Base-by-base conservation (phyloP, 2,113 vertebrate species). In the Redunca redunca region DNA sequence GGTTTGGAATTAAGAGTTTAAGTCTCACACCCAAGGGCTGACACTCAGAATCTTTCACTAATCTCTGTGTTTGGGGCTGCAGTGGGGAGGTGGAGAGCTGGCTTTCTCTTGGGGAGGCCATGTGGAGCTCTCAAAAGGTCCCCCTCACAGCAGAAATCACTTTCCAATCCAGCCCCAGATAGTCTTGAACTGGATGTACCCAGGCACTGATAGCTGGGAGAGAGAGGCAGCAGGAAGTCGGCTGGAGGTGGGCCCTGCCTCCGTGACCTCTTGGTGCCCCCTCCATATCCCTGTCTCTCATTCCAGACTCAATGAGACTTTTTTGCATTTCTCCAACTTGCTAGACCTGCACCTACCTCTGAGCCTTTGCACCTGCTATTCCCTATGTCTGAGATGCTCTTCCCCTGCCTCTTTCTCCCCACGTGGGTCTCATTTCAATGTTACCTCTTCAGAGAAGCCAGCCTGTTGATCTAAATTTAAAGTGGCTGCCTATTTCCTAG, bases 1-100 rank as follows among this genome's bases (percentile, higher is more conserved):
- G 95, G 28, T 17, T 10, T 62, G 91, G 48, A 86, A 97, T 90
- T 97, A 88, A 86, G 81, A 80, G 48, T 1, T 2, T 67, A 96
- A 97, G 89, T 60, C 33, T 91, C 97, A 97, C 95, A 80, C 5
- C 11, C 83, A 10, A 1, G 5, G 30, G 36, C 90, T 95, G 93
- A 46, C 91, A 88, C 52, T 84, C 67, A 40, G 88, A 94, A 96
- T 57, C 2, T 16, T 84, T 93, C 82, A 52, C 82, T 94, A 93
- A 90, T 25, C 92, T 91, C 71, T 81, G 33, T 46, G 43, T 21
- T 28, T 57, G 43, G 67, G 57, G 74, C 50, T 50, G 33, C 36
- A 57, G 88, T 53, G n/a, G 40, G 87, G 88, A 43, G 25, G 23
- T 8, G 2, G 43, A 81, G 77, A 77, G 17, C 48, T 77, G 71